Conservation (phyloP, 2,113 vertebrate genomes). For the Ctenomys sociabilis region DNA sequence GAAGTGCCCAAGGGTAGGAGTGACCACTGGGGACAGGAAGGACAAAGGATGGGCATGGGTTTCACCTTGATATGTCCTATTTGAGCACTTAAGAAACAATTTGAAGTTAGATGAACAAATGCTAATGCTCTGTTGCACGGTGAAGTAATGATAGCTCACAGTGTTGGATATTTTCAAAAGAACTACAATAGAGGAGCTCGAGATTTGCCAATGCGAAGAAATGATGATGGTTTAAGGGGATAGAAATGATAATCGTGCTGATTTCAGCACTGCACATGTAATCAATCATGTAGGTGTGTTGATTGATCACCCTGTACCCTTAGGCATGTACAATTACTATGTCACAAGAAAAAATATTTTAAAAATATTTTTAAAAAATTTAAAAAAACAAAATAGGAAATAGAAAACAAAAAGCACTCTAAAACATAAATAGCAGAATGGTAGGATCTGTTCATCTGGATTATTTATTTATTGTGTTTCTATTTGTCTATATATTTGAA, state of each 20-base stretch:
- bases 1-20: neutral
- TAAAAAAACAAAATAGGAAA: too few relatives aligned
- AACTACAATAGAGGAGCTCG: neutral
- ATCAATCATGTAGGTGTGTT: neutral
- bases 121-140: neutral
- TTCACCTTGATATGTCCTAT: neutral
- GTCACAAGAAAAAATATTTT: neutral
- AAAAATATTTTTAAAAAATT: too few relatives aligned
- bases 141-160: too few relatives aligned
- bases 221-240: neutral
- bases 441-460: neutral
- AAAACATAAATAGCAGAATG: neutral
- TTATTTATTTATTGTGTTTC: neutral
- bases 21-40: neutral
- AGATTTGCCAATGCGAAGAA: neutral
- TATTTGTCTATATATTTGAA: conserved; percentile 13
- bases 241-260: neutral
- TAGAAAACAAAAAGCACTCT: neutral
- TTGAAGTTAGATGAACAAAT: neutral
- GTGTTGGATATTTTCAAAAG: neutral
- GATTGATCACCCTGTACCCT: neutral
- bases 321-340: too few relatives aligned
- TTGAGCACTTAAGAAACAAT: neutral
- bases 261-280: neutral
- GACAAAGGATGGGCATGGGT: neutral